Conservation (phyloP, 2,113 vertebrate genomes). For the Antechinus stuartii region DNA sequence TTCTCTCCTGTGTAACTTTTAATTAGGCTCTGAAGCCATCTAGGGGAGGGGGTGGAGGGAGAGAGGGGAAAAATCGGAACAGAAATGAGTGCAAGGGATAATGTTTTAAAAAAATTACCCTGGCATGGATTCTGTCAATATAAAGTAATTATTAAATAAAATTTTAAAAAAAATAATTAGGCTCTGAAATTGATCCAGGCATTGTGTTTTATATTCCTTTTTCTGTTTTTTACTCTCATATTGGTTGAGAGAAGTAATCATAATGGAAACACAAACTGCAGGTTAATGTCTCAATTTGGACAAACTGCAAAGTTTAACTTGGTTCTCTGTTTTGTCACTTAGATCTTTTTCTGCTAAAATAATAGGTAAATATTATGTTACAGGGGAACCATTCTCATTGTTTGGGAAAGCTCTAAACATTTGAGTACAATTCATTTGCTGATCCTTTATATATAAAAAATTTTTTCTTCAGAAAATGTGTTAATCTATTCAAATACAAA, state of each 20-base stretch:
- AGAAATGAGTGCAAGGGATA: too few species aligned
- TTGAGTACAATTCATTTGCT: neutral
- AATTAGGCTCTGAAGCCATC: neutral
- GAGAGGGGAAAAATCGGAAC: too few species aligned
- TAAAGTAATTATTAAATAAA: too few species aligned
- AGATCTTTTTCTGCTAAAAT: neutral
- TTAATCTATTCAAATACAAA: neutral
- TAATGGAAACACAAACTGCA: neutral
- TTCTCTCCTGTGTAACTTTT: neutral
- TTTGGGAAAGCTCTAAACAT: neutral
- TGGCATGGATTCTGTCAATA: too few species aligned
- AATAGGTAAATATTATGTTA: neutral
- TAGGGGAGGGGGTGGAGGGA: too few species aligned
- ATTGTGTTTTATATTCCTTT: neutral
- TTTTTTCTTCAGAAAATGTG: neutral
- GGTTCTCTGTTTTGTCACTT: neutral
- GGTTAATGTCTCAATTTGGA: neutral
- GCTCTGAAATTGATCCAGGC: neutral
- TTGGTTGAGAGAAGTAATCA: neutral
- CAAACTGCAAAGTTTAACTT: neutral
- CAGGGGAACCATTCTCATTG: neutral
- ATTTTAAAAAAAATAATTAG: too few species aligned
- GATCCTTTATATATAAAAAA: neutral
- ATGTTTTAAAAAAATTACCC: too few species aligned
- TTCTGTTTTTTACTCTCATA: neutral